These are phyloP conservation scores for Phyllotreta striolata DNA, from an alignment of 2,888 invertebrate species.

Conservation along the genomic window DNA sequence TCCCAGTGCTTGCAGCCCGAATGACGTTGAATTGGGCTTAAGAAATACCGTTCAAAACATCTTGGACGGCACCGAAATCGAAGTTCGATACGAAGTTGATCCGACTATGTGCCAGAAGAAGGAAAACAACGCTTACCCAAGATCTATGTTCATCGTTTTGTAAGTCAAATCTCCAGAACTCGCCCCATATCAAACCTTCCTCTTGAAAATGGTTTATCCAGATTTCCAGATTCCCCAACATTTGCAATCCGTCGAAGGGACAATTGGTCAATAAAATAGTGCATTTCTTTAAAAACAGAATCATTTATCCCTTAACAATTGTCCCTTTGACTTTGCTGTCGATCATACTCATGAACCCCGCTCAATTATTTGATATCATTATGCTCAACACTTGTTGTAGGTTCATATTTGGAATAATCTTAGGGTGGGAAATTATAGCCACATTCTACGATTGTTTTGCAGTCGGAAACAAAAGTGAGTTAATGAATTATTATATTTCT, in stretches of 20 bases:
- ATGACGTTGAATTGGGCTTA: conserved; percentile 68
- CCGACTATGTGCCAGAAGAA: conserved; percentile 68
- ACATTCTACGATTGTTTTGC: conserved; percentile 52
- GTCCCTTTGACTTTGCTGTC: no score
- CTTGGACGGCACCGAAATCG: conserved; percentile 65
- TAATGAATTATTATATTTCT: no score
- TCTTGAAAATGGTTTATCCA: no score
- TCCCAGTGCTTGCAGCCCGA: conserved; percentile 68
- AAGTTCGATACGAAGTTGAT: conserved; percentile 67
- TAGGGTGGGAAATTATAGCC: conserved; percentile 50
- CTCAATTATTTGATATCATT: not conserved
- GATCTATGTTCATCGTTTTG: conserved; percentile 51
- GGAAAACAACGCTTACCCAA: conserved; percentile 39
- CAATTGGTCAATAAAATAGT: no score
- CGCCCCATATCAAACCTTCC: not conserved
- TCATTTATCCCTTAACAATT: no score
- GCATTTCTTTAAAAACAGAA: no score
- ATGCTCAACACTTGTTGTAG: conserved; percentile 47
- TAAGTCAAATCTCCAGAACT: conserved; percentile 41
- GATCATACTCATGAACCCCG: no score
- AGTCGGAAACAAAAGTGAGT: conserved; percentile 51
- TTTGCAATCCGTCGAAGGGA: no score
- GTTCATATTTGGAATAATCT: conserved; percentile 49
- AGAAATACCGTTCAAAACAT: conserved; percentile 62
- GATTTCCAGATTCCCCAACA: no score